Evolutionary conservation across 2,888 invertebrate genomes (phyloP).

Genomic region (Drosophila parthenogenetica): DNA sequence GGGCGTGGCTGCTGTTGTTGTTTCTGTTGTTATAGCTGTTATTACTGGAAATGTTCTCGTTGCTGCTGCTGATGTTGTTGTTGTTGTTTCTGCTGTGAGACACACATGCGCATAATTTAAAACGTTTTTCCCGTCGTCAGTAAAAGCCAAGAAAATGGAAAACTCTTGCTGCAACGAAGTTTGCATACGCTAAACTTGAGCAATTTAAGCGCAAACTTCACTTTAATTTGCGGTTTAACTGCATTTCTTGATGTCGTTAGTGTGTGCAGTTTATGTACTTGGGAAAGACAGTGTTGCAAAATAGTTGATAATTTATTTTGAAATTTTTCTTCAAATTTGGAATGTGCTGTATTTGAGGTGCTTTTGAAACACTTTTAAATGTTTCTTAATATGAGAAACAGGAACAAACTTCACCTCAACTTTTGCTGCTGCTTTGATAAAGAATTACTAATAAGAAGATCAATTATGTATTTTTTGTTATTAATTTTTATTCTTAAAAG

Average conservation of each 20-base stretch:
- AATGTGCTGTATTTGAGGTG: too few species aligned
- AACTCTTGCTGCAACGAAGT: constrained; percentile 41
- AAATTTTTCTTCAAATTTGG: too few species aligned
- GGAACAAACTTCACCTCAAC: too few species aligned
- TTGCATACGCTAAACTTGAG: constrained; percentile 45
- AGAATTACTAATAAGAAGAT: neutral
- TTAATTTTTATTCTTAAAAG: neutral
- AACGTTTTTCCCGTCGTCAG: constrained; percentile 61
- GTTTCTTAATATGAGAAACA: too few species aligned
- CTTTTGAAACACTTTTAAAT: too few species aligned
- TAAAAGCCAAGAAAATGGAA: constrained; percentile 44
- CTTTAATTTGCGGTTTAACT: constrained; percentile 17
- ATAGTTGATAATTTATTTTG: neutral
- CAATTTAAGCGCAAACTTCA: constrained; percentile 5
- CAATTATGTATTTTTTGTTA: neutral
- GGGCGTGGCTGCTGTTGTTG: constrained; percentile 42
- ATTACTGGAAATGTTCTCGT: constrained; percentile 41
- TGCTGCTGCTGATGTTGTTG: constrained; percentile 36
- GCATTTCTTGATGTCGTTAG: constrained; percentile 1
- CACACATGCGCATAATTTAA: constrained; percentile 71
- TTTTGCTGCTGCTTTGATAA: neutral
- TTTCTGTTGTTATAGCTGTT: constrained; percentile 54
- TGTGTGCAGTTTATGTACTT: constrained; percentile 1
- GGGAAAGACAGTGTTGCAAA: neutral
- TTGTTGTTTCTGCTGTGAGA: constrained; percentile 49